Conservation (phyloP, 1,140 invertebrate species). For the Bilobella aurantiaca region DNA sequence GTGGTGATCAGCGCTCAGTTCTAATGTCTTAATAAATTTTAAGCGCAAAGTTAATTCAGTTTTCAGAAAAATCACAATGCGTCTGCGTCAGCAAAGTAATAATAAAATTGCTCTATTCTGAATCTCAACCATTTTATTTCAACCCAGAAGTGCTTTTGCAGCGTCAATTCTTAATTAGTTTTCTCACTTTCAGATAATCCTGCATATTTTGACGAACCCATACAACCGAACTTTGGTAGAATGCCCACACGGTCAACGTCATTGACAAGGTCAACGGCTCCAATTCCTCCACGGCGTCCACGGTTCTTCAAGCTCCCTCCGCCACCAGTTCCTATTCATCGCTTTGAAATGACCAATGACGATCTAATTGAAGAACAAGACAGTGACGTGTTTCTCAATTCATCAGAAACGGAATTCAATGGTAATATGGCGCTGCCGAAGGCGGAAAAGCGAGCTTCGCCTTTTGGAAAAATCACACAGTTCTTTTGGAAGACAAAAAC, state of each 20-base stretch:
- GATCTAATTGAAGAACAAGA: neutral
- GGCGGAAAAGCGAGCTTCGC: neutral
- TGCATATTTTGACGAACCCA: neutral
- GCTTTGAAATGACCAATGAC: no score
- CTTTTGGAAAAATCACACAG: constrained; percentile 12
- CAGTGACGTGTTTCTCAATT: neutral
- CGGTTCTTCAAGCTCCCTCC: no score
- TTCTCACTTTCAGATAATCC: neutral
- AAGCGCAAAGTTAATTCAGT: no score
- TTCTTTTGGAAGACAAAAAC: constrained; percentile 22
- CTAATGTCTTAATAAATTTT: no score
- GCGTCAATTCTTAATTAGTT: neutral
- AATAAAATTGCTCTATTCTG: no score
- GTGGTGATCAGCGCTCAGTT: no score
- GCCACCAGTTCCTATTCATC: no score
- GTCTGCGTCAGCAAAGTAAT: neutral
- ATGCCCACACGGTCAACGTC: neutral
- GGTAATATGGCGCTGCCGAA: neutral
- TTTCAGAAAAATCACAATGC: no score
- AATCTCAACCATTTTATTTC: neutral
- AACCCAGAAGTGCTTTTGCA: neutral
- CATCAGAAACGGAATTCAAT: neutral
- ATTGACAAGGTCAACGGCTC: no score
- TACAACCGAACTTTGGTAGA: neutral
- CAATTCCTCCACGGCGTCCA: no score